Evolutionary conservation across 2,113 vertebrate genomes (phyloP).

Genomic region (Hassar affinis): DNA sequence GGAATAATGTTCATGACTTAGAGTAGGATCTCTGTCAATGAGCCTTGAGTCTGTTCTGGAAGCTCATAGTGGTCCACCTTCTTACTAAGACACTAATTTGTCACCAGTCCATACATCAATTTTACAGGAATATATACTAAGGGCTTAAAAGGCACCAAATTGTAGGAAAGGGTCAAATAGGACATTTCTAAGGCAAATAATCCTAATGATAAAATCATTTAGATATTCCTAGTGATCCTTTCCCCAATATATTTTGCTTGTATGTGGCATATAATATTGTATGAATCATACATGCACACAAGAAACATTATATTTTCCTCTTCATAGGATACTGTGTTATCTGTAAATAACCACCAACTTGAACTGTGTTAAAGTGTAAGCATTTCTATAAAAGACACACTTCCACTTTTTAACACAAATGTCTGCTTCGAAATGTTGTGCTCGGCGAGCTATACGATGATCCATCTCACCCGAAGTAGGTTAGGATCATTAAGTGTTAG

Average conservation of each 20-base stretch:
- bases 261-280: neutral
- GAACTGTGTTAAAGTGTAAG: constrained; percentile 10
- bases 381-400: neutral
- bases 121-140: neutral
- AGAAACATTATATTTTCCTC: neutral
- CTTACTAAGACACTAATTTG: neutral
- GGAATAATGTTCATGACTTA: too few species aligned
- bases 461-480: neutral
- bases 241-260: neutral
- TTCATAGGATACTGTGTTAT: neutral
- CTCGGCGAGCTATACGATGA: neutral
- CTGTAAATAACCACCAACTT: neutral
- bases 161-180: neutral
- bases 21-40: neutral
- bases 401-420: neutral
- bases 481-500: neutral
- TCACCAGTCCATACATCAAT: neutral
- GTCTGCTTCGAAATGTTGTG: neutral
- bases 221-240: neutral
- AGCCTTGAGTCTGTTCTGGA: neutral
- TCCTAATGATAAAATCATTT: neutral
- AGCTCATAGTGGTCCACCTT: neutral
- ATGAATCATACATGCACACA: neutral
- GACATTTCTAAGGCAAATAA: neutral
- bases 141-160: neutral